Percentiles rank a stretch among this genome's conserved stretches.
These are phyloP conservation scores for Chaetura pelagica DNA, from an alignment of 2,113 vertebrate species.

Conservation along the genomic window DNA sequence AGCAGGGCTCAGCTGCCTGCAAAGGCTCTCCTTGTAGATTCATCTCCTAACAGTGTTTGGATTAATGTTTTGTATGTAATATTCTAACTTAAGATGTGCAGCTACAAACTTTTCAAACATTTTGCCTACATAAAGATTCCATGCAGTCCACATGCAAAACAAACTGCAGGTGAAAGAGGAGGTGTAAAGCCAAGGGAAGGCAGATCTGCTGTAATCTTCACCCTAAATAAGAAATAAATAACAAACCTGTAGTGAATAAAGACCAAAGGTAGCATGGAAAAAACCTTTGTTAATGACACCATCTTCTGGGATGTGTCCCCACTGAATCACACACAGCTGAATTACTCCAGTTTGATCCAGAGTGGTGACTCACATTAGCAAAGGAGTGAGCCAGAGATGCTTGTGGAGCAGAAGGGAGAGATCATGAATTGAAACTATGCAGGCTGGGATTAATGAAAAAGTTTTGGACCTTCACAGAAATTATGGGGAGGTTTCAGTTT, in stretches of 20 bases:
- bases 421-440: background rate
- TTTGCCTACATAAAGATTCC: background rate
- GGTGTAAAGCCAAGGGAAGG: background rate
- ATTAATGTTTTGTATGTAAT: background rate
- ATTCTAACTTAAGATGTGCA: accelerated
- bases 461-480: background rate
- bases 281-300: background rate
- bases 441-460: background rate
- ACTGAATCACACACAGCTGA: accelerated
- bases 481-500: background rate
- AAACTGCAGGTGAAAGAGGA: background rate
- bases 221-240: background rate
- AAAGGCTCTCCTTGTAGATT: background rate
- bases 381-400: background rate
- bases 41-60: background rate
- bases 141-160: background rate
- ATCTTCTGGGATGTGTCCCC: background rate
- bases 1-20: background rate
- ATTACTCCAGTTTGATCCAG: background rate
- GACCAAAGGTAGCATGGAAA: background rate
- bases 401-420: background rate
- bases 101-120: background rate
- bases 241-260: background rate
- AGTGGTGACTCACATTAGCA: background rate
- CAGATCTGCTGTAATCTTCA: background rate